Conservation (phyloP, 2,888 invertebrate genomes). For the Hydropsyche betteni region DNA sequence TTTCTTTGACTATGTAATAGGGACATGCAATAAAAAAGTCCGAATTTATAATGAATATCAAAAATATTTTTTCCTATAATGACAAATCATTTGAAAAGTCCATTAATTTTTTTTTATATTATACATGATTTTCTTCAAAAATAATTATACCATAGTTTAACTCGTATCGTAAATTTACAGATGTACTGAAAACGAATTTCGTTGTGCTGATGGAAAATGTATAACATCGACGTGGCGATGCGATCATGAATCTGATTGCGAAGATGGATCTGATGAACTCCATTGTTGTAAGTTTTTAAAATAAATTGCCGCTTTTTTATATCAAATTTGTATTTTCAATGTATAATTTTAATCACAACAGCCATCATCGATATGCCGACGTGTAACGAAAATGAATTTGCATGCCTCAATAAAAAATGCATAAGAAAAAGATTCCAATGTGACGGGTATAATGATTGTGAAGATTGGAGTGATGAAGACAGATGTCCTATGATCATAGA, state of each 20-base stretch:
- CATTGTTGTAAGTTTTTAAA: constrained; percentile 69
- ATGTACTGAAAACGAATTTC: constrained; percentile 77
- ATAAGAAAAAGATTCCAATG: constrained; percentile 80
- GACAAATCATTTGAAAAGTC: too few relatives aligned
- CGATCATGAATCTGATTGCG: constrained; percentile 79
- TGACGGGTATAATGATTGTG: constrained; percentile 88
- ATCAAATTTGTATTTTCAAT: neutral
- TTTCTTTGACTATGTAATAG: too few relatives aligned
- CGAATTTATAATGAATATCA: too few relatives aligned
- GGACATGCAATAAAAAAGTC: too few relatives aligned
- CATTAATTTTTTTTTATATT: too few relatives aligned
- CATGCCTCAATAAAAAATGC: constrained; percentile 77
- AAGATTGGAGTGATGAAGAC: constrained; percentile 87
- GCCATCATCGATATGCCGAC: constrained; percentile 62
- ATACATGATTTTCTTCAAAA: too few relatives aligned
- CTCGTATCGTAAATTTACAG: constrained; percentile 57
- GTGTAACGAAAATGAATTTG: constrained; percentile 79
- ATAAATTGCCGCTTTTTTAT: neutral
- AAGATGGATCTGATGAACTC: constrained; percentile 77
- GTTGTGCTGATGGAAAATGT: constrained; percentile 78
- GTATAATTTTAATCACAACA: neutral
- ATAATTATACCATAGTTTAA: too few relatives aligned
- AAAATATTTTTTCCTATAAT: too few relatives aligned
- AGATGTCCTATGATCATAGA: constrained; percentile 75
- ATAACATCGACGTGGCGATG: constrained; percentile 78